Percentiles rank a stretch among this genome's conserved stretches.
These are phyloP conservation scores for Mirza zaza DNA, from an alignment of 2,113 vertebrate species.

Conservation along the genomic window DNA sequence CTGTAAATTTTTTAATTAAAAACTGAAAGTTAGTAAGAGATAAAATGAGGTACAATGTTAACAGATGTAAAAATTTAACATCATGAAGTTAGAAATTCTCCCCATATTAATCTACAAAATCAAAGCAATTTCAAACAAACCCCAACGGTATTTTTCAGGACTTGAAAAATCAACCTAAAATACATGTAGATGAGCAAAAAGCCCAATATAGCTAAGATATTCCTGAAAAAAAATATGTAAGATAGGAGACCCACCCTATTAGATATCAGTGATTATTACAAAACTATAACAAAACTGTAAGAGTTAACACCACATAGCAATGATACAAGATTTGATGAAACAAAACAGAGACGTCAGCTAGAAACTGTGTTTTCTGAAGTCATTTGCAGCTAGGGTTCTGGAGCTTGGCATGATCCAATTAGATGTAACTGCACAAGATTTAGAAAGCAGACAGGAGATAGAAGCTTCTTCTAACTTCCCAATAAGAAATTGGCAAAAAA, in stretches of 20 bases:
- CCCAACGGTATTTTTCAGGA: neutral
- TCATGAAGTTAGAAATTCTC: neutral
- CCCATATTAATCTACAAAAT: neutral
- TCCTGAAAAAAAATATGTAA: neutral
- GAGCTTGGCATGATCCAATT: neutral
- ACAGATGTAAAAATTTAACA: neutral
- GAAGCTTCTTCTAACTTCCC: neutral
- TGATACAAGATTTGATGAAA: neutral
- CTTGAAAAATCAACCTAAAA: neutral
- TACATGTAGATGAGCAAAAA: neutral
- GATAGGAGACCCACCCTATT: neutral
- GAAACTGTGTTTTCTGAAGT: neutral
- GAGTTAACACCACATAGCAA: neutral
- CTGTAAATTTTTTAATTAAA: neutral
- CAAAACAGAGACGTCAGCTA: neutral
- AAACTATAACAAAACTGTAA: neutral
- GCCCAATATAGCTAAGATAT: neutral
- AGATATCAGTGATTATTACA: neutral
- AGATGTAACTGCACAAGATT: neutral
- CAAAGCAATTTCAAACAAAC: slow-evolving; percentile 25
- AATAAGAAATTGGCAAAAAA: neutral
- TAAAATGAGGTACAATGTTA: neutral
- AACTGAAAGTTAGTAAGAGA: neutral
- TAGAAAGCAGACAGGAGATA: neutral
- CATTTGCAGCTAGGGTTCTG: neutral